These are phyloP conservation scores for Oeneis ivallda DNA, from an alignment of 2,888 invertebrate species.

Conservation along the genomic window DNA sequence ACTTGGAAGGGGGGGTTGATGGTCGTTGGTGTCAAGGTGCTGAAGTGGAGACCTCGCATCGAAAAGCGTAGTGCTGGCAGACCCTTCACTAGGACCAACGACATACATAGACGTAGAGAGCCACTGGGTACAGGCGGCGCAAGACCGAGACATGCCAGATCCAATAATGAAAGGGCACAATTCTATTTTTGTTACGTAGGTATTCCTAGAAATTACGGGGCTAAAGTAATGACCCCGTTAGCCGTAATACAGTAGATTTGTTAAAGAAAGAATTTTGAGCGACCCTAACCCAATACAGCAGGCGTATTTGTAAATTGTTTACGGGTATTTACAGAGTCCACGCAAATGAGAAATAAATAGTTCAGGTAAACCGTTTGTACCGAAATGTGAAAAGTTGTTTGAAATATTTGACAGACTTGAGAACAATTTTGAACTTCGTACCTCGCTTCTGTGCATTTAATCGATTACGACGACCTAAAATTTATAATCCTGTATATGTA, in stretches of 20 bases:
- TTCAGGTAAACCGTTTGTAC: constrained; percentile 48
- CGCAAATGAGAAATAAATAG: constrained; percentile 41
- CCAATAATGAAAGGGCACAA: not conserved
- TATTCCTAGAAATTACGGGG: not conserved
- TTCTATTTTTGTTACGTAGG: not conserved
- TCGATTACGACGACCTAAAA: not conserved
- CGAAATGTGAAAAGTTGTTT: constrained; percentile 49
- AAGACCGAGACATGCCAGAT: too few species aligned
- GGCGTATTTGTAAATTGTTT: constrained; percentile 21
- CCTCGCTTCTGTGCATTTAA: not conserved
- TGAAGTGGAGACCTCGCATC: too few species aligned
- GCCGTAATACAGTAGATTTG: not conserved
- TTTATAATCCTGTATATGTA: not conserved
- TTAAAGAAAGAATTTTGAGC: not conserved
- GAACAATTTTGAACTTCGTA: constrained; percentile 26
- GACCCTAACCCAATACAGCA: not conserved
- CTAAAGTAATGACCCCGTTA: not conserved
- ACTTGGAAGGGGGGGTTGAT: too few species aligned
- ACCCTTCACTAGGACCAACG: too few species aligned
- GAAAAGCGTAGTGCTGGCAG: too few species aligned
- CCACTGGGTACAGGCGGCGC: too few species aligned
- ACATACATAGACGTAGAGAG: too few species aligned
- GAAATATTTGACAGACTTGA: constrained; percentile 52
- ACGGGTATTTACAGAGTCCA: constrained; percentile 37
- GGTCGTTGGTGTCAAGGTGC: too few species aligned